Conservation (phyloP, 2,888 invertebrate genomes). For the Drosophila cognata region DNA sequence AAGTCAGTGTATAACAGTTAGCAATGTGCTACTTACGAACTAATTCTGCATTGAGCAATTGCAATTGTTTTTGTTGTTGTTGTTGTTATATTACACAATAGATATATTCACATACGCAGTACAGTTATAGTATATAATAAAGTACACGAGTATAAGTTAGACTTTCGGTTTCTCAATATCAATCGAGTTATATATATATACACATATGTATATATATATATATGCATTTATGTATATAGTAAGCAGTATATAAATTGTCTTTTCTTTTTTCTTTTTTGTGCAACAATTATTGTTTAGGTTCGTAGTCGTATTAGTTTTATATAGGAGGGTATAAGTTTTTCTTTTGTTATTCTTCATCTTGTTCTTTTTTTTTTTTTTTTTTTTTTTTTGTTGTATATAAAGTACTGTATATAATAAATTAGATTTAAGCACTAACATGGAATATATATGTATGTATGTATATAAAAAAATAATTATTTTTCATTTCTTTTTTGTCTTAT, state of each 20-base stretch:
- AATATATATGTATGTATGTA: constrained; percentile 54
- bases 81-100: constrained; percentile 26
- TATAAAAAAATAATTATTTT: constrained; percentile 53
- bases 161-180: constrained; percentile 62
- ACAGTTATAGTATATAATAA: constrained; percentile 38
- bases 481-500: constrained; percentile 23
- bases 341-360: background rate
- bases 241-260: constrained; percentile 25
- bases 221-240: constrained; percentile 22
- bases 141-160: constrained; percentile 57
- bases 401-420: constrained; percentile 63
- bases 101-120: constrained; percentile 31
- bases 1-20: constrained; percentile 57
- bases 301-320: constrained; percentile 49
- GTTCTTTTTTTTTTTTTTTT: background rate
- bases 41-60: constrained; percentile 65
- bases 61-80: constrained; percentile 29
- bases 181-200: constrained; percentile 11
- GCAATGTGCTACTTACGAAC: constrained; percentile 52
- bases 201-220: constrained; percentile 7
- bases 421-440: constrained; percentile 78
- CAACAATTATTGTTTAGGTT: constrained; percentile 43
- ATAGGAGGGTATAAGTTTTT: constrained; percentile 55
- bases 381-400: constrained; percentile 29
- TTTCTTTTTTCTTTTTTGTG: background rate